These are phyloP conservation scores for Oryzias woworae DNA, from an alignment of 2,113 vertebrate species.

Conservation along the genomic window DNA sequence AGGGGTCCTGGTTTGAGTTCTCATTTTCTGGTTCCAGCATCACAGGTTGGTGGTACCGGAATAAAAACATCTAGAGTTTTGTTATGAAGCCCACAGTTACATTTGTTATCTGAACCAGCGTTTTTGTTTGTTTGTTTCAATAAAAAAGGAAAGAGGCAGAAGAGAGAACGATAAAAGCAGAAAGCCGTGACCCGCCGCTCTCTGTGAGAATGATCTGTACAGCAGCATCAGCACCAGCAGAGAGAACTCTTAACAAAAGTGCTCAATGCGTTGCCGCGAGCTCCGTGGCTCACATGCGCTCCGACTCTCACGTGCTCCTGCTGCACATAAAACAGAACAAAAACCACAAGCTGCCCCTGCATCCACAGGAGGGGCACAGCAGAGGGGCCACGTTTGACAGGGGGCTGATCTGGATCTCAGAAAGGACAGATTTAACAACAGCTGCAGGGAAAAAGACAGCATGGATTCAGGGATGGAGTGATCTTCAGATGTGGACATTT, in stretches of 20 bases:
- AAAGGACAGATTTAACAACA: constrained; percentile 36
- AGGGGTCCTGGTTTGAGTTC: not conserved
- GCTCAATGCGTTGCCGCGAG: constrained; percentile 30
- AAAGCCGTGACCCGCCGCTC: not conserved
- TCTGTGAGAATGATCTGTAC: not conserved
- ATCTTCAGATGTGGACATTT: not conserved
- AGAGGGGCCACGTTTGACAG: constrained; percentile 1
- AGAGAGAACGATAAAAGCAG: not conserved
- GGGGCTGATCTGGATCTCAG: constrained; percentile 27
- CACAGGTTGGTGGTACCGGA: not conserved
- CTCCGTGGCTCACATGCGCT: constrained; percentile 56
- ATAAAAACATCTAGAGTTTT: too few species aligned
- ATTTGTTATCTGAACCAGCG: too few species aligned
- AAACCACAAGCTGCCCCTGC: constrained; percentile 33
- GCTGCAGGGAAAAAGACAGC: constrained; percentile 6
- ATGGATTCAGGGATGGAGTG: not conserved
- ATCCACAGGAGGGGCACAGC: constrained; percentile 19
- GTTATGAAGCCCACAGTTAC: too few species aligned
- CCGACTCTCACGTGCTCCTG: constrained; percentile 46
- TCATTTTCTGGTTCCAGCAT: not conserved
- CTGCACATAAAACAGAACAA: constrained; percentile 29
- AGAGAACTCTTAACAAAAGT: constrained; percentile 8
- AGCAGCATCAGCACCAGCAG: not conserved
- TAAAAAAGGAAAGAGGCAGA: not conserved
- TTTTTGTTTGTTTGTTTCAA: too few species aligned